These are phyloP conservation scores for Montipora foliosa DNA, from an alignment of 64 coral and sea anemone species.

Conservation along the genomic window DNA sequence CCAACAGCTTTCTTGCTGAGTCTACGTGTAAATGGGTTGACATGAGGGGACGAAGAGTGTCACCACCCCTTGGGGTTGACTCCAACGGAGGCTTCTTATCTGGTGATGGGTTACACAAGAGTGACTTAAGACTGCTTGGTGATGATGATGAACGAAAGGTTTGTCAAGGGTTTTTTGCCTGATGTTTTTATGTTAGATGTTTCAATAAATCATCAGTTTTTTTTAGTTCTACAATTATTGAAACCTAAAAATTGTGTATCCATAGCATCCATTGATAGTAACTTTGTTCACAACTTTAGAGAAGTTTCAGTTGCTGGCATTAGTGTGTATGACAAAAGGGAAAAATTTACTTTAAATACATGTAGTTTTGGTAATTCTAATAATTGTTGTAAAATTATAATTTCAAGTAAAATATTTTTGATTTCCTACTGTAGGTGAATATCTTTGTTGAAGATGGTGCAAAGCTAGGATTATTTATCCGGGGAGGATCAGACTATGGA, in stretches of 20 bases:
- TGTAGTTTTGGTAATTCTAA: no score
- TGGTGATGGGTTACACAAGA: conserved; percentile 84
- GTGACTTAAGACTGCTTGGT: conserved; percentile 95
- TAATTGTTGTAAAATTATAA: no score
- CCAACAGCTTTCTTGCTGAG: conserved; percentile 89
- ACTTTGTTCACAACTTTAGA: no score
- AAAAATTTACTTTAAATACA: no score
- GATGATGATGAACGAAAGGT: conserved; percentile 99
- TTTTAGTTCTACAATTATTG: no score
- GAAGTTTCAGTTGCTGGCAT: no score
- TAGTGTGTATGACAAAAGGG: no score
- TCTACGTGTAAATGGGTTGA: conserved; percentile 95
- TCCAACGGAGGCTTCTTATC: conserved; percentile 65
- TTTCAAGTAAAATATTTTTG: neutral
- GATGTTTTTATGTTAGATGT: no score
- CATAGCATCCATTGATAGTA: no score
- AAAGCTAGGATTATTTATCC: conserved; percentile 87
- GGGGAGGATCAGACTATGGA: conserved; percentile 93
- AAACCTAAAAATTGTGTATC: no score
- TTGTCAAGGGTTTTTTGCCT: neutral
- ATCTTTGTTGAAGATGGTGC: conserved; percentile 95
- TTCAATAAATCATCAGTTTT: no score
- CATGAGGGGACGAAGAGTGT: conserved; percentile 66
- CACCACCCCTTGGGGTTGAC: conserved; percentile 82
- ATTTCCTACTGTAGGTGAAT: conserved; percentile 71